Percentiles rank a stretch among this genome's conserved stretches.
These are phyloP conservation scores for Eremophila alpestris DNA, from an alignment of 2,797 vertebrate genomes.

Conservation along the genomic window DNA sequence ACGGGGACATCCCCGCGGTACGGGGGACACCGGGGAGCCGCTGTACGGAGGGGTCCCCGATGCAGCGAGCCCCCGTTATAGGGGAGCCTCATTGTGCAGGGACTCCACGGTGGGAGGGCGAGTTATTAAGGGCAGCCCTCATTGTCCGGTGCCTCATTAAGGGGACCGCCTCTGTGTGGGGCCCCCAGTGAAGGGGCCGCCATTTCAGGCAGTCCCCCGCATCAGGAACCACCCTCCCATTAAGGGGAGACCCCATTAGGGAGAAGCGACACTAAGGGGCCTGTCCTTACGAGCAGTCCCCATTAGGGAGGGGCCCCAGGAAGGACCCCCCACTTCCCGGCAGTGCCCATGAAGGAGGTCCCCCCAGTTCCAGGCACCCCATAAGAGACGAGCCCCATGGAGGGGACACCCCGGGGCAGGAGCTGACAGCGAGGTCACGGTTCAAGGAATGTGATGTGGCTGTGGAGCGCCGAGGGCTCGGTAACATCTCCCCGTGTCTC, in stretches of 20 bases:
- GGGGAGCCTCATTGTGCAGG: background rate
- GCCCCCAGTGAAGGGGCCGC: background rate
- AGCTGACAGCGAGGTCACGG: fast-evolving
- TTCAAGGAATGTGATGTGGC: fast-evolving
- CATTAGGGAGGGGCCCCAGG: background rate
- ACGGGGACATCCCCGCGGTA: fast-evolving
- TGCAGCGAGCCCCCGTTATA: fast-evolving
- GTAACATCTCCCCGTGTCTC: fast-evolving
- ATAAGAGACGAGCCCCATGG: fast-evolving
- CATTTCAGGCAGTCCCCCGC: background rate
- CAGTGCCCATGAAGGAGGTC: too few species aligned
- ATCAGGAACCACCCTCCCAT: fast-evolving
- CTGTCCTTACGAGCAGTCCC: background rate
- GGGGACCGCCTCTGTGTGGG: too few species aligned
- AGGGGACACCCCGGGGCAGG: background rate
- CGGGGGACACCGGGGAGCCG: too few species aligned
- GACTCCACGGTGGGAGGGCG: fast-evolving
- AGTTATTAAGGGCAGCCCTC: too few species aligned
- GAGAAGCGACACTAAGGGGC: background rate
- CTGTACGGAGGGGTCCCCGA: fast-evolving
- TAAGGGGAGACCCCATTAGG: too few species aligned
- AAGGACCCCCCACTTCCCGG: too few species aligned
- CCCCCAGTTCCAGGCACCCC: background rate
- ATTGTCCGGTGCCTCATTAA: fast-evolving
- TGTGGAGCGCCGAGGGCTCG: fast-evolving